These are phyloP conservation scores for Thalassophryne amazonica DNA, from an alignment of 2,797 vertebrate species.

Conservation along the genomic window DNA sequence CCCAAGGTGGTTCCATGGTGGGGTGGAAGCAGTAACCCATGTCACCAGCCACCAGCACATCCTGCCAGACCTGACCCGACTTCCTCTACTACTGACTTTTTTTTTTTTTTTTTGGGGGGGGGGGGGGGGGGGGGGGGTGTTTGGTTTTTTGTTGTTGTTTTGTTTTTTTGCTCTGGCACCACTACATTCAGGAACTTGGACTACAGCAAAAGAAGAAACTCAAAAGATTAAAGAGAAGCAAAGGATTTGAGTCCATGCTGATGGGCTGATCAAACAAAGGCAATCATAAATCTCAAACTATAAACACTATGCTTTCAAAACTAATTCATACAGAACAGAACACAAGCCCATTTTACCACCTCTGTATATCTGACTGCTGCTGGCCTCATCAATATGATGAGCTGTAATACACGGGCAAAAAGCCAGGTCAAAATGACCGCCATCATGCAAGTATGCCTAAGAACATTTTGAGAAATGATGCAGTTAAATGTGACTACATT, in stretches of 20 bases:
- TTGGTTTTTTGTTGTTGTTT: too few relatives aligned
- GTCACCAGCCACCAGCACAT: too few relatives aligned
- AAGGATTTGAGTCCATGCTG: constrained; percentile 51
- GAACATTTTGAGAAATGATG: neutral
- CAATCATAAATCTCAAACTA: constrained; percentile 52
- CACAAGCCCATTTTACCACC: constrained; percentile 19
- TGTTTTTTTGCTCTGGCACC: too few relatives aligned
- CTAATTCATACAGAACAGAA: constrained; percentile 40
- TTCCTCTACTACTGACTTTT: too few relatives aligned
- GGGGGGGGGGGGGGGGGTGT: too few relatives aligned
- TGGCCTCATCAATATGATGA: constrained; percentile 8
- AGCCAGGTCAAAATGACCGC: neutral
- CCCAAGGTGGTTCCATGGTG: too few relatives aligned
- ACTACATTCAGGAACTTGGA: neutral
- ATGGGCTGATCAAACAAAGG: constrained; percentile 68
- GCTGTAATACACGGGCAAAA: neutral
- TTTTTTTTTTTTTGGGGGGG: too few relatives aligned
- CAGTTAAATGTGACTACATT: neutral
- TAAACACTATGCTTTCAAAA: constrained; percentile 58
- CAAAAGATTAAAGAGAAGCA: constrained; percentile 5
- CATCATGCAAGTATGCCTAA: neutral
- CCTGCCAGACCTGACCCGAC: too few relatives aligned
- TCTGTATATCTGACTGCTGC: constrained; percentile 1
- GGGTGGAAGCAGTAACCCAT: too few relatives aligned
- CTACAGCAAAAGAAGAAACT: constrained; percentile 5